phyloP scores from a whole-genome alignment of 2,888 invertebrate species.

The Chrysolina haemoptera region DNA sequence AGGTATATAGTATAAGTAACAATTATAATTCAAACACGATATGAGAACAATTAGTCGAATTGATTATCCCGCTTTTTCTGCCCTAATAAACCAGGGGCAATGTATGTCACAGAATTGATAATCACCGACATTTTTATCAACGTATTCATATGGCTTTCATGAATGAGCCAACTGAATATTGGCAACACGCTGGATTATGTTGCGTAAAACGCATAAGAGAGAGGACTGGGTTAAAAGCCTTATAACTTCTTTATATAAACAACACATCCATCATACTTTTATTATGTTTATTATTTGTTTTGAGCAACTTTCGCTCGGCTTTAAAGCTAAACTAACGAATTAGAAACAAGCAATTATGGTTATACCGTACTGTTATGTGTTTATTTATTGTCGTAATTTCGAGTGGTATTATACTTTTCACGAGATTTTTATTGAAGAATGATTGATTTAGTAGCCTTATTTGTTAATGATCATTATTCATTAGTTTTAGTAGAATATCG shows the following conservation, averaged over 20 bases:
- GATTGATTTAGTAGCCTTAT: neutral
- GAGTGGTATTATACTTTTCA: neutral
- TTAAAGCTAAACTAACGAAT: slow-evolving; percentile 15
- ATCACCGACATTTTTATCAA: neutral
- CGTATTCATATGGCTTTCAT: neutral
- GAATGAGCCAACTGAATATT: slow-evolving; percentile 11
- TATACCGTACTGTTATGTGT: slow-evolving; percentile 8
- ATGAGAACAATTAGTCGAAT: neutral
- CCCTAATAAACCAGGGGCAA: neutral
- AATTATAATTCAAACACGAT: neutral
- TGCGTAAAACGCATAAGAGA: slow-evolving; percentile 17
- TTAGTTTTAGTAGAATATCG: too few relatives aligned
- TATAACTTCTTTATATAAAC: slow-evolving; percentile 19
- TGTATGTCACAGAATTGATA: slow-evolving; percentile 17
- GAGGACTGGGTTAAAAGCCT: slow-evolving; percentile 9
- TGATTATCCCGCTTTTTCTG: neutral
- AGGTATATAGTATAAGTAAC: too few relatives aligned
- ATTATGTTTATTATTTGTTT: slow-evolving; percentile 21
- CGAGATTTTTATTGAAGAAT: neutral
- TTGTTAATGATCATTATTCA: too few relatives aligned
- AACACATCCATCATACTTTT: slow-evolving; percentile 21
- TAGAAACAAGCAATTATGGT: slow-evolving; percentile 16
- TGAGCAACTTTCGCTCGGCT: slow-evolving; percentile 16
- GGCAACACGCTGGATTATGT: slow-evolving; percentile 9
- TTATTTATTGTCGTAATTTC: neutral